Evolutionary conservation across 2,797 vertebrate species (phyloP).

Genomic region (Tympanoctomys barrerae): DNA sequence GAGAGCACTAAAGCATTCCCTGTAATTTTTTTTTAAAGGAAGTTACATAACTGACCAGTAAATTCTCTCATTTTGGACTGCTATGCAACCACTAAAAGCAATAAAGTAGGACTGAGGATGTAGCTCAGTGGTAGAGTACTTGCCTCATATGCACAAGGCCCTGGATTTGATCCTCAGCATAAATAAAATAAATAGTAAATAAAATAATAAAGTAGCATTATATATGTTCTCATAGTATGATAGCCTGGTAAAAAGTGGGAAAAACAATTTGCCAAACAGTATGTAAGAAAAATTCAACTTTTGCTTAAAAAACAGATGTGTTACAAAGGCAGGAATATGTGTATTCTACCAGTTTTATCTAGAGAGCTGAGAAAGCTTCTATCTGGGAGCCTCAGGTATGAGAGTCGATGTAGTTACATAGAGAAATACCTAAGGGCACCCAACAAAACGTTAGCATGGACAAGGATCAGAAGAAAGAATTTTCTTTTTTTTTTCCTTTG

Average conservation of each 20-base stretch:
- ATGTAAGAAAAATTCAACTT: neutral
- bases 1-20: neutral
- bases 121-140: neutral
- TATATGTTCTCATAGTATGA: neutral
- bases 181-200: neutral
- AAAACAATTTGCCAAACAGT: constrained; percentile 48
- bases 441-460: neutral
- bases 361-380: neutral
- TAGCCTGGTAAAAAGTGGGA: neutral
- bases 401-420: neutral
- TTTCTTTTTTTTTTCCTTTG: neutral
- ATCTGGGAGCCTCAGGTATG: accelerated
- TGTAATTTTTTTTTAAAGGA: neutral
- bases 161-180: neutral
- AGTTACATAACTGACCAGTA: constrained; percentile 46
- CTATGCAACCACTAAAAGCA: constrained; percentile 37
- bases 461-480: neutral
- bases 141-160: neutral
- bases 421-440: constrained; percentile 16
- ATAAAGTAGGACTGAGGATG: neutral
- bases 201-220: constrained; percentile 47
- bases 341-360: constrained; percentile 98
- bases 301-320: constrained; percentile 88
- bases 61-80: neutral
- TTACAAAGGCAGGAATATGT: constrained; percentile 97